These are phyloP conservation scores for Pterophyllum scalare DNA, from an alignment of 2,113 vertebrate species.

Conservation along the genomic window DNA sequence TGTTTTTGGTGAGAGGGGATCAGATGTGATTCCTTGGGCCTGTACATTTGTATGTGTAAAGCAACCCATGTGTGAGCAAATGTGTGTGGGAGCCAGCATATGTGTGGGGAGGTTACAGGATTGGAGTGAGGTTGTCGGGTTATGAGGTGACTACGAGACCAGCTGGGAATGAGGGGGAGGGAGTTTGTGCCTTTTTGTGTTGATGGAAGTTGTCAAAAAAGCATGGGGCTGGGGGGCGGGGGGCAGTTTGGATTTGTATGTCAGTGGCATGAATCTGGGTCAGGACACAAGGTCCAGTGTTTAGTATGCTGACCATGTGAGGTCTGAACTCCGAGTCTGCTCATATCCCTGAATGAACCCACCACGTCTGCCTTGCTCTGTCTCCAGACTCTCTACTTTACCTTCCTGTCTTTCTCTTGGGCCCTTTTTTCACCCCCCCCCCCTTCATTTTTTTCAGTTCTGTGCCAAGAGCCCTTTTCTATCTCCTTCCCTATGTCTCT, in stretches of 20 bases:
- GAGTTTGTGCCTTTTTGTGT: conserved; percentile 9
- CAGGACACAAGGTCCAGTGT: conserved; percentile 71
- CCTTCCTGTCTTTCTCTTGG: conserved; percentile 38
- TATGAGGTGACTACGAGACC: conserved; percentile 62
- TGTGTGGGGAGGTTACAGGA: conserved; percentile 61
- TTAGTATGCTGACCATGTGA: conserved; percentile 81
- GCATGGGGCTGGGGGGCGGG: background rate
- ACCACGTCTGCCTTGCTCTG: conserved; percentile 63
- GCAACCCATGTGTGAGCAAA: conserved; percentile 57
- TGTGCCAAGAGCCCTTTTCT: conserved; percentile 56
- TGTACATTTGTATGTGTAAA: conserved; percentile 41
- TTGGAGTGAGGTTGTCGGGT: conserved; percentile 57
- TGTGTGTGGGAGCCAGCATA: conserved; percentile 70
- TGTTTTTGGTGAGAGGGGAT: background rate
- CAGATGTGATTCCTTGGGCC: background rate
- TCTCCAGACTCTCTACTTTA: conserved; percentile 49
- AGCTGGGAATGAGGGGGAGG: conserved; percentile 50
- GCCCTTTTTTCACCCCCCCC: conserved; percentile 8
- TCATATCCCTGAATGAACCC: conserved; percentile 77
- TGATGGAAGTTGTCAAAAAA: conserved; percentile 14
- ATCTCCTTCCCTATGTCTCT: conserved; percentile 55
- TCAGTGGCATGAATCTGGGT: conserved; percentile 81
- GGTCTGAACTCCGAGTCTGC: conserved; percentile 71
- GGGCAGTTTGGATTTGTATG: conserved; percentile 71
- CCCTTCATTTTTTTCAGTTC: conserved; percentile 30